Base-by-base conservation (phyloP, 2,888 invertebrate species). In the Xestia c-nigrum region DNA sequence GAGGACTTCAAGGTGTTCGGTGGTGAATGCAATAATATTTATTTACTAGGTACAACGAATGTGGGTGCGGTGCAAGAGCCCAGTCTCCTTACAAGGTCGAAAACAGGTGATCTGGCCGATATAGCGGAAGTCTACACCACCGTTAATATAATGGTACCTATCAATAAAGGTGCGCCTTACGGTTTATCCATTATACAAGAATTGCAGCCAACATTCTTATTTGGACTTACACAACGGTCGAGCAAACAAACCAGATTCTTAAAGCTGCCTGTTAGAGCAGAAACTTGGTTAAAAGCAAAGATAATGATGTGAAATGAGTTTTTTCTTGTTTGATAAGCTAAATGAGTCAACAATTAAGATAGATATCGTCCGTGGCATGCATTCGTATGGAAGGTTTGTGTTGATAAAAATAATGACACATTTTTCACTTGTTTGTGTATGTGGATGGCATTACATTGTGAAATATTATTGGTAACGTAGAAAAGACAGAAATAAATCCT, bases 61-160 rank as follows among this genome's bases (percentile, higher is more conserved):
- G 72, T 77, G 59, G 72, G 72, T 66, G 72, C 74, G 74, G 66
- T 72, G 70, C 70, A 76, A 71, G 50, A 69, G 67, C 69, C 83
- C 83, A 82, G 81, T 87, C 86, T 86, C 89, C 86, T 69, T 88
- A 89, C 86, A 89, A 89, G 89, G 89, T 73, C 80, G 80, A 70
- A 78, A 72, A 77, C 89, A 87, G 82, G 89, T 89, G 87, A 81
- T 74, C 70, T 71, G 78, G 75, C 65, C 76, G 72, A 83, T 82
- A 64, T 84, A 81, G 82, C 86, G 89, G 86, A 87, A 87, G 84
- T 72, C 72, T 86, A 24, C 38, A 80, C 78, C 76, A 87, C 89
- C 89, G 89, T 88, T 88, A 88, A 76, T 80, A 82, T 83, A 82
- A 86, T 86, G 74, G 80, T 79, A 73, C 66, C 82, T 81, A 87